Base-by-base conservation (phyloP, 2,113 vertebrate genomes). In the Ammodytes marinus region DNA sequence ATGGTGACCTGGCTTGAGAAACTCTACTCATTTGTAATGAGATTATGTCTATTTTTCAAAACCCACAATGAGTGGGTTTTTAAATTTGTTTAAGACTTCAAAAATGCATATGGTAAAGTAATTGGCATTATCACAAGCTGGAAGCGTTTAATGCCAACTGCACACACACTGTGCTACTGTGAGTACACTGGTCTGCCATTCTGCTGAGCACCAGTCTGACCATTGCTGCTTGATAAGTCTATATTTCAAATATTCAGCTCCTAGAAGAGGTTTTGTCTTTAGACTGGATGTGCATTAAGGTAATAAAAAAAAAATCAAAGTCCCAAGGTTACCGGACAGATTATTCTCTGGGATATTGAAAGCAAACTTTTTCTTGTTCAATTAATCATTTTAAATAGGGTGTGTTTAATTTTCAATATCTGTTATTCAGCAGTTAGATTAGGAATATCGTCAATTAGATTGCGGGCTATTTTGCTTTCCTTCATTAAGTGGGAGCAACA, bases 271-370 rank as follows among this genome's bases (percentile, higher is more conserved):
- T 58, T 74, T 61, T 45, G 79, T 85, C 75, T 70, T 77, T 74
- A 4, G 71, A 40, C 85, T 77, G 74, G 69, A 82, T 70, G 53
- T 80, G 69, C 91, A 92, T 91, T 91, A 90, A 77, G 17, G 80
- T 90, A 88, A 92, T 92, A 78, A 89, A 86, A 79, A 82, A 61
- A 86, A 79, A 66, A 47, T 53, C 53, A 65, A 42, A 49, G 75
- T 64, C 35, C 65, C 72, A 79, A 87, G 55, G 71, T 72, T 71
- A 55, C 37, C 60, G 19, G 76, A 88, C 59, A 69, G 75, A 89
- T 81, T 74, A 79, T 65, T 86, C 9, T 81, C 77, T 3, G n/a
- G 71, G 59, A 57, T 40, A 71, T 66, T 66, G 52, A 86, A 86
- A 76, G 5, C 80, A 69, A 77, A 7, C 37, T 35, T 55, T 77